Evolutionary conservation across 92 coral and sea anemone genomes (phyloP).

Genomic region (Porites lobata): DNA sequence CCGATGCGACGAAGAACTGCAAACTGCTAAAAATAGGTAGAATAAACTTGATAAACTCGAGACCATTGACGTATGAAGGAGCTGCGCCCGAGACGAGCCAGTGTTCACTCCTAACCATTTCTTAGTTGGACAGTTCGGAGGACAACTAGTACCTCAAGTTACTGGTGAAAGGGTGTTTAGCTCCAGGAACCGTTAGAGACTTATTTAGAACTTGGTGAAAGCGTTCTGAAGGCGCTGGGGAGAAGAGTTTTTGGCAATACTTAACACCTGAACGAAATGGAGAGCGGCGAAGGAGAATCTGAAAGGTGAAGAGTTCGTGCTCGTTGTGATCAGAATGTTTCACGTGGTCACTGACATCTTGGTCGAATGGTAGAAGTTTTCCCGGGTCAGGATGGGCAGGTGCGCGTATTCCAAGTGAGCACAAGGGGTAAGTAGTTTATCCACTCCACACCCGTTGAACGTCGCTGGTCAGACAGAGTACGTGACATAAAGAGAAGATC

Average conservation of each 20-base stretch:
- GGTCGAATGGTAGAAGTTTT: conserved; percentile 35
- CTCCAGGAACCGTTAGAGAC: conserved; percentile 19
- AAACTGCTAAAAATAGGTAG: conserved; percentile 19
- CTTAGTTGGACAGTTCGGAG: conserved; percentile 38
- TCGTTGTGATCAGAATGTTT: conserved; percentile 25
- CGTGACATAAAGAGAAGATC: too few relatives aligned
- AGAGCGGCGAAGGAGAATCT: conserved; percentile 15
- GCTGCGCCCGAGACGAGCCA: too few relatives aligned
- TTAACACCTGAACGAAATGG: conserved; percentile 32
- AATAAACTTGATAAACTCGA: conserved; percentile 44
- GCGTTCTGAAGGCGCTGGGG: conserved; percentile 4
- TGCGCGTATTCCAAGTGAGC: conserved; percentile 28
- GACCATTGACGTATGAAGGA: too few relatives aligned
- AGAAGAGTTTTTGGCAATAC: conserved; percentile 13
- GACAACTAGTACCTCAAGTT: conserved; percentile 37
- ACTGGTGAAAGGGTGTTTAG: conserved; percentile 26
- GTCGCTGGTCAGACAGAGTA: neutral
- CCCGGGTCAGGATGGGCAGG: conserved; percentile 42
- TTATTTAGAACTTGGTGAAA: neutral
- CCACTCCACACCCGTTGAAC: neutral
- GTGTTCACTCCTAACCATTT: conserved; percentile 35
- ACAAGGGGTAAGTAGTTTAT: conserved; percentile 15
- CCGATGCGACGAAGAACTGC: conserved; percentile 33
- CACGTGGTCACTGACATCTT: conserved; percentile 38
- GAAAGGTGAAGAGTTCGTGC: conserved; percentile 19